Base-by-base conservation (phyloP, 37 sponge, comb jelly and placozoan species). In the Eunapius fragilis region DNA sequence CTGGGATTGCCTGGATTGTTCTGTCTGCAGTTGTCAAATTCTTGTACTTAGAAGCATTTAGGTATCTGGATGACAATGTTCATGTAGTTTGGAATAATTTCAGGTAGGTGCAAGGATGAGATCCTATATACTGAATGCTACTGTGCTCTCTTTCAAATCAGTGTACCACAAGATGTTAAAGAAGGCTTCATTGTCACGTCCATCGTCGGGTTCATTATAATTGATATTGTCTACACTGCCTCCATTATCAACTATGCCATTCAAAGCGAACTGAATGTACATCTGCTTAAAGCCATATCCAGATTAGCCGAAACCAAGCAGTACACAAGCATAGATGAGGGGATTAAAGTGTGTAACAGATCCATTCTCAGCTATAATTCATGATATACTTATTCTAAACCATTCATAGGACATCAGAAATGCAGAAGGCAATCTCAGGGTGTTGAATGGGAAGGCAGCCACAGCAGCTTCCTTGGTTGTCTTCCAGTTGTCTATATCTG, bases 401-500 rank as follows among this genome's bases (percentile, higher is more conserved):
- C n/a, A n/a, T n/a, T n/a, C 14, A 17, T 17, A 92, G 90, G 90
- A 93, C 68, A 83, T 93, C 25, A 47, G 86, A 6, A 87, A 93
- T 76, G 77, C 77, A 33, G 70, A 80, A 23, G 31, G 77, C 26
- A 89, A 89, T 41, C 76, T 93, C 19, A 34, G 86, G 27, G 75
- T 89, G 48, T 37, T 93, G 48, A 93, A 93, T 80, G 90, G 90
- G 11, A 85, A 86, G 74, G 89, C 93, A 31, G 89, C 93, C 14
- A 85, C 86, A 30, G 82, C 80, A 30, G 82, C 87, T n/a, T 87
- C 87, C 69, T 83, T 93, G 27, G 78, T 93, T 10, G 68, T 93
- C 31, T 93, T 88, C 84, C 88, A 93, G 67, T 67, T 93, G 19
- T 87, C 84, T 23, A 77, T 82, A 73, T 80, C 82, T 49, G 90